Conservation (phyloP, 2,888 invertebrate species). For the Steinernema carpocapsae region DNA sequence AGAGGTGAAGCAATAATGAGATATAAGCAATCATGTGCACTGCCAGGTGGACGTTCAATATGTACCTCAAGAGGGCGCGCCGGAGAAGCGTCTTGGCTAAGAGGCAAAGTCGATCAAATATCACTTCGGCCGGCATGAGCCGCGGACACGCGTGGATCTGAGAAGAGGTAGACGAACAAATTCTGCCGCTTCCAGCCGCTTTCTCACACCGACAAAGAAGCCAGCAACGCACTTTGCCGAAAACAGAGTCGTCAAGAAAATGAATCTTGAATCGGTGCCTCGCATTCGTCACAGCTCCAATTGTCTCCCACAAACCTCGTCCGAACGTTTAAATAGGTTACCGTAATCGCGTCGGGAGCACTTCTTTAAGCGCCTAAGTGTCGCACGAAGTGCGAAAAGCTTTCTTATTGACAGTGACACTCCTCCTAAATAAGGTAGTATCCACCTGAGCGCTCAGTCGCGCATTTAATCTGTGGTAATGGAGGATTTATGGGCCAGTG, state of each 20-base stretch:
- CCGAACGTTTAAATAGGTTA: conserved; percentile 1
- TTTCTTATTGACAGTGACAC: conserved; percentile 22
- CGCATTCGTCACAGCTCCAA: background rate
- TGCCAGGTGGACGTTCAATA: conserved; percentile 35
- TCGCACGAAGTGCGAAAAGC: background rate
- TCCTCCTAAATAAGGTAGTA: conserved; percentile 29
- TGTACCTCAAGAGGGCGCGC: conserved; percentile 24
- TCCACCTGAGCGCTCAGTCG: conserved; percentile 32
- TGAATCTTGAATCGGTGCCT: conserved; percentile 4
- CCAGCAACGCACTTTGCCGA: conserved; percentile 3
- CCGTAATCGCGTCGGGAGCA: background rate
- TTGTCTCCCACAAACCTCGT: background rate
- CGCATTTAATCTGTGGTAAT: conserved; percentile 34
- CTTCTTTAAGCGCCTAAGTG: background rate
- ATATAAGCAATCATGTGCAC: conserved; percentile 35
- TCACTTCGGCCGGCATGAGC: conserved; percentile 1
- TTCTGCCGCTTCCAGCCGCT: background rate
- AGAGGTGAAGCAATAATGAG: conserved; percentile 35
- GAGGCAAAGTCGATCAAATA: conserved; percentile 33
- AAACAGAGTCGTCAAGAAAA: background rate
- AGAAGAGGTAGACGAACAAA: background rate
- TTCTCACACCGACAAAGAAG: conserved; percentile 17
- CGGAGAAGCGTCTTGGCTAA: conserved; percentile 22
- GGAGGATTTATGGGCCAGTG: conserved; percentile 34
- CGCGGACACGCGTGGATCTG: background rate